These are phyloP conservation scores for Catocala sponsa DNA, from an alignment of 2,888 invertebrate species.

Conservation along the genomic window DNA sequence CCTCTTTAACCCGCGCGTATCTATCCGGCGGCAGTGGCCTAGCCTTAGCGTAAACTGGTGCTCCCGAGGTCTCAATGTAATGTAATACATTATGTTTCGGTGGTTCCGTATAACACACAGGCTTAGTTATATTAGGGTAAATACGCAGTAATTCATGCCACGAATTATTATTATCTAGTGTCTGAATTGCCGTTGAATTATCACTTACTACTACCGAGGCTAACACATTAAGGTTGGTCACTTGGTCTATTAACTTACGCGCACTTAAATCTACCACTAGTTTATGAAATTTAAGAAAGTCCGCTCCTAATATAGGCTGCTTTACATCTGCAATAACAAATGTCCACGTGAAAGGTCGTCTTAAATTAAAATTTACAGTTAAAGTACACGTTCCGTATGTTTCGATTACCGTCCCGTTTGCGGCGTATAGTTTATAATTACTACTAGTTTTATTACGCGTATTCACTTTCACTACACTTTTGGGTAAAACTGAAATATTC, in stretches of 20 bases:
- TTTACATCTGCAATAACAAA: slow-evolving; percentile 25
- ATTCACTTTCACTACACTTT: not conserved
- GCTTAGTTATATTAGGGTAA: slow-evolving; percentile 8
- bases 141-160: not conserved
- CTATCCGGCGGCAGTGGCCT: too few species aligned
- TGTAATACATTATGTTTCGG: not conserved
- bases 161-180: not conserved
- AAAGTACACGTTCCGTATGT: slow-evolving; percentile 18
- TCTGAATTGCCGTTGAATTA: not conserved
- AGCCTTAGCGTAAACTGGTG: too few species aligned
- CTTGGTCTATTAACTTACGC: not conserved
- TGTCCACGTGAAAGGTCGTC: slow-evolving; percentile 19
- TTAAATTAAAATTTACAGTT: slow-evolving; percentile 16
- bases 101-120: not conserved
- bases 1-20: too few species aligned
- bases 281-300: slow-evolving; percentile 1
- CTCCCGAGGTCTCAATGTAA: too few species aligned
- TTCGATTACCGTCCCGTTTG: slow-evolving; percentile 17
- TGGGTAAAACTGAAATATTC: not conserved
- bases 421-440: slow-evolving; percentile 20
- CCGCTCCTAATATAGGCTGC: slow-evolving; percentile 18
- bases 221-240: not conserved
- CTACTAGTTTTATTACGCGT: not conserved
- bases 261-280: not conserved
- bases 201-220: not conserved